phyloP scores from a whole-genome alignment of 2,113 vertebrate species.

The Oreocharis arfaki region DNA sequence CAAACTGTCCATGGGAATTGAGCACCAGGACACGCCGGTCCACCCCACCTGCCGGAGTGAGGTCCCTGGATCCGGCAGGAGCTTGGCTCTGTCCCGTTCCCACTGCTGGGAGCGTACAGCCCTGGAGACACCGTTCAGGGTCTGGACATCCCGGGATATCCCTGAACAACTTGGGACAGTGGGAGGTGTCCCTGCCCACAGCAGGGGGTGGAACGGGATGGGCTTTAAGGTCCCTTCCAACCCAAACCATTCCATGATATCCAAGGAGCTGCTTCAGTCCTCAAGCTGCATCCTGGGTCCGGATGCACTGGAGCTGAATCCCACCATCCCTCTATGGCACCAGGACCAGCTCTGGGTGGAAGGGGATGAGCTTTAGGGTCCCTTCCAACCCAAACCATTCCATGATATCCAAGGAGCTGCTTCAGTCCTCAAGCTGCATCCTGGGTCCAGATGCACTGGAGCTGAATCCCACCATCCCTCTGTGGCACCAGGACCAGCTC shows the following conservation, averaged over 20 bases:
- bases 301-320: background rate
- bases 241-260: background rate
- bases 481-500: accelerated
- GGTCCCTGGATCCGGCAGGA: background rate
- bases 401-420: background rate
- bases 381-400: background rate
- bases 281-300: background rate
- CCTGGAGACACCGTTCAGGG: background rate
- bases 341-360: background rate
- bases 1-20: background rate
- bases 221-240: background rate
- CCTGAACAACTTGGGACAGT: background rate
- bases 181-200: background rate
- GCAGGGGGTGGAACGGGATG: too few relatives aligned
- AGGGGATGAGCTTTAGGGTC: background rate
- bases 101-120: background rate
- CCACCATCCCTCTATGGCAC: accelerated
- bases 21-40: accelerated
- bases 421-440: background rate
- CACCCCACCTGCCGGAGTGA: background rate
- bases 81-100: background rate
- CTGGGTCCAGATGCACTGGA: background rate
- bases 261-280: background rate
- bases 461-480: background rate
- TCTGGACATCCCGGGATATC: background rate